A percentile compares a stretch with the other conserved stretches of the same genome.
phyloP scores from a whole-genome alignment of 2,888 invertebrate genomes.

The Empis livida region DNA sequence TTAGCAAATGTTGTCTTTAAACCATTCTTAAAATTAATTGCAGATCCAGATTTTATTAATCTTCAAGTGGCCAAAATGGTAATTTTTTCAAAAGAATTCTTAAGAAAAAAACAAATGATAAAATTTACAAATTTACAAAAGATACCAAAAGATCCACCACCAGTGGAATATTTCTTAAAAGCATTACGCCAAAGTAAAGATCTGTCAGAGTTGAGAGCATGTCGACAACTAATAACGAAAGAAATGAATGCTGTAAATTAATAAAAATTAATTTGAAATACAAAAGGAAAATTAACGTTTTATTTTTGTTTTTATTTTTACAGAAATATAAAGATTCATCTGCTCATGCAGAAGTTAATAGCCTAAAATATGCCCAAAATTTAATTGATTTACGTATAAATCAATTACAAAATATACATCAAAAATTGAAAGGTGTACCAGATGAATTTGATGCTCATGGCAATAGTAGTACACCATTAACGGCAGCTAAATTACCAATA shows the following conservation, averaged over 20 bases:
- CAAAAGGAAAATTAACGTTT: too few species aligned
- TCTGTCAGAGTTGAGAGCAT: constrained; percentile 15
- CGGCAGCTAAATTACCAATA: constrained; percentile 11
- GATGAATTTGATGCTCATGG: constrained; percentile 3
- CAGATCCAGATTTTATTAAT: constrained; percentile 18
- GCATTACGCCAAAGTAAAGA: constrained; percentile 15
- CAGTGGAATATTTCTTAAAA: constrained; percentile 15
- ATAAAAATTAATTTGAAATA: neutral
- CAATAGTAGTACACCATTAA: neutral
- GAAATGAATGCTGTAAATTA: constrained; percentile 15
- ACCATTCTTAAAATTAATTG: constrained; percentile 13
- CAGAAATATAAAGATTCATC: constrained; percentile 14
- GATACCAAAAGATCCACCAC: constrained; percentile 16
- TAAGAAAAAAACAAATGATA: neutral
- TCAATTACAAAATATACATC: constrained; percentile 12
- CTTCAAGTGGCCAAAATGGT: constrained; percentile 16
- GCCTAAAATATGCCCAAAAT: constrained; percentile 17
- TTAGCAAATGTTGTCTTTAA: constrained; percentile 16
- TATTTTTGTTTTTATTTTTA: too few species aligned
- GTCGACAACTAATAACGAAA: constrained; percentile 15
- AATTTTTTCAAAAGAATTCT: neutral
- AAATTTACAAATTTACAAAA: neutral
- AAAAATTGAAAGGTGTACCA: constrained; percentile 2
- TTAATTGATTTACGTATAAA: constrained; percentile 16
- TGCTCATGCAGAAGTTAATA: constrained; percentile 13